Conservation (phyloP, 1,140 invertebrate species). For the Polypedilum vanderplanki region DNA sequence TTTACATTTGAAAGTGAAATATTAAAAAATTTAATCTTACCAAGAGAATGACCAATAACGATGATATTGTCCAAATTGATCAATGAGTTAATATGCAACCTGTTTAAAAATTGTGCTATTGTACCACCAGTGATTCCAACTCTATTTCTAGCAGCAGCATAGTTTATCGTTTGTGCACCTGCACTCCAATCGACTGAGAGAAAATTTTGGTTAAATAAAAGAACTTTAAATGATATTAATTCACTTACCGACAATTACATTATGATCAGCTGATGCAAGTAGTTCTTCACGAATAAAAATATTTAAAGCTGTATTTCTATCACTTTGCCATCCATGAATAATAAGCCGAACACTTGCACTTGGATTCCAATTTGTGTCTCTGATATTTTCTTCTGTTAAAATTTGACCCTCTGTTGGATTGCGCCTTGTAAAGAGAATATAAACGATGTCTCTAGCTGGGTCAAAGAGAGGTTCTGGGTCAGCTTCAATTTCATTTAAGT, state of each 20-base stretch:
- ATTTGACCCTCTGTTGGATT: background rate
- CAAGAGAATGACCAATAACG: background rate
- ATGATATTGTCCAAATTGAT: constrained; percentile 33
- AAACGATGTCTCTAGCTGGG: background rate
- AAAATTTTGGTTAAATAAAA: background rate
- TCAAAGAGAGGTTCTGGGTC: background rate
- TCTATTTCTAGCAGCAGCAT: constrained; percentile 43
- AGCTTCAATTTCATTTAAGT: background rate
- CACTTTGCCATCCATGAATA: constrained; percentile 4
- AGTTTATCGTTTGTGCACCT: constrained; percentile 48
- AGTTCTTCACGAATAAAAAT: background rate
- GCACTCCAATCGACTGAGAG: constrained; percentile 54
- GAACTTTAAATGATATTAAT: background rate
- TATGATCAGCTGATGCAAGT: background rate
- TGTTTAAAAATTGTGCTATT: constrained; percentile 42
- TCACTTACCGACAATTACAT: background rate
- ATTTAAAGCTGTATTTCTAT: background rate
- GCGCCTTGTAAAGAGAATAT: background rate
- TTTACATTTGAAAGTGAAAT: too few species aligned
- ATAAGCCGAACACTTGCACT: background rate
- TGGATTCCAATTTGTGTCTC: background rate
- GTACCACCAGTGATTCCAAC: constrained; percentile 39
- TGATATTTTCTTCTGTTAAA: background rate
- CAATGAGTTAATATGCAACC: constrained; percentile 36
- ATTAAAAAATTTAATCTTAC: too few species aligned